These are phyloP conservation scores for Amphiprion clarkii DNA, from an alignment of 2,797 vertebrate species.

Conservation along the genomic window DNA sequence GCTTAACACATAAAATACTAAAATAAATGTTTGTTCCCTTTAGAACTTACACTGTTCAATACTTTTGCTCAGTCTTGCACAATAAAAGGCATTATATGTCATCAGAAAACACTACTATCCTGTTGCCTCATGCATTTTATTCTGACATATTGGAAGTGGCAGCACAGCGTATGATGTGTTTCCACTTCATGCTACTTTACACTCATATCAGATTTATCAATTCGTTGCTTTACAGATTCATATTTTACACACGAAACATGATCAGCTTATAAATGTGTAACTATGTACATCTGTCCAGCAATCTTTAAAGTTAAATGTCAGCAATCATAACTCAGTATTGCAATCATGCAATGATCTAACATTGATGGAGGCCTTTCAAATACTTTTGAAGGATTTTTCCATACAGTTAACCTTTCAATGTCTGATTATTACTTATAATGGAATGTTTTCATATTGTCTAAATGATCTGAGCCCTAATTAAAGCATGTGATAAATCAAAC, in stretches of 20 bases:
- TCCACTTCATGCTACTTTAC: slow-evolving; percentile 3
- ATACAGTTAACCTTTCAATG: background rate
- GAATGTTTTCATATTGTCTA: background rate
- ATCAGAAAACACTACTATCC: background rate
- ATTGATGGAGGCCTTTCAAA: background rate
- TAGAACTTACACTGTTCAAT: background rate
- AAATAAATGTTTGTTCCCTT: background rate
- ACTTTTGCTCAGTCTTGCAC: background rate
- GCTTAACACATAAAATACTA: background rate
- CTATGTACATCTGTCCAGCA: background rate
- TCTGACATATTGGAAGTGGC: background rate
- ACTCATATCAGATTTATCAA: background rate
- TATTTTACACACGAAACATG: background rate
- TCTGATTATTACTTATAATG: background rate
- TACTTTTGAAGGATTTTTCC: background rate
- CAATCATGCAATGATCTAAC: background rate
- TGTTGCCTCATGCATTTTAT: slow-evolving; percentile 5
- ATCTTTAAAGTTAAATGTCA: background rate
- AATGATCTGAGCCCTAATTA: background rate
- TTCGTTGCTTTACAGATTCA: background rate
- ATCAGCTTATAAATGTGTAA: background rate
- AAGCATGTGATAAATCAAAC: too few species aligned
- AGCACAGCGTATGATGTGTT: background rate
- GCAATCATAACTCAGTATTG: background rate
- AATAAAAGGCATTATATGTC: background rate